Conservation (phyloP, 1,140 invertebrate genomes). For the Drosophila navojoa region DNA sequence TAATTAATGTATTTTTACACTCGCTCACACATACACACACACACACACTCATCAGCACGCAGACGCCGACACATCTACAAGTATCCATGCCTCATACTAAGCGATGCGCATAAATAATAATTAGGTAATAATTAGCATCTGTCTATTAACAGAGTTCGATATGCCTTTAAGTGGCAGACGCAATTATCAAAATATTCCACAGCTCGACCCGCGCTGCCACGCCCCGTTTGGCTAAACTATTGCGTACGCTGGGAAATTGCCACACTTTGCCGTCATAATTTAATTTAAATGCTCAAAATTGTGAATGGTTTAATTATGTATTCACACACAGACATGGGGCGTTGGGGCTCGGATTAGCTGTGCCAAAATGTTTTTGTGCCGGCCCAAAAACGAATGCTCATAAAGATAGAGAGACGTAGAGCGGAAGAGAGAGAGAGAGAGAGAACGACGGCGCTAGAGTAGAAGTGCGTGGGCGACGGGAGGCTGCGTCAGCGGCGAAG, state of each 20-base stretch:
- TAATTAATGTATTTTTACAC: neutral
- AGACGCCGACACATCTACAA: neutral
- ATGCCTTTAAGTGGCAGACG: slow-evolving; percentile 50
- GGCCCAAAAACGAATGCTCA: slow-evolving; percentile 48
- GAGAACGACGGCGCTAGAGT: neutral
- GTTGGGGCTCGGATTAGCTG: slow-evolving; percentile 42
- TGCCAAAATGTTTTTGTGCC: slow-evolving; percentile 65
- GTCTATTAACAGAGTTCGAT: slow-evolving; percentile 74
- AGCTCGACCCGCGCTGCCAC: neutral
- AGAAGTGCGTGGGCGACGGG: neutral
- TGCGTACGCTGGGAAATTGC: slow-evolving; percentile 18
- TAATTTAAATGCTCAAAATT: slow-evolving; percentile 80
- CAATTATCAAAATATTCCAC: slow-evolving; percentile 19
- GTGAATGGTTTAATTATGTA: slow-evolving; percentile 80
- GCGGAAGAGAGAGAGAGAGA: neutral
- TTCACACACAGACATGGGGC: slow-evolving; percentile 38
- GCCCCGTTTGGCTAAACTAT: slow-evolving; percentile 14
- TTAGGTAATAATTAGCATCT: slow-evolving; percentile 78
- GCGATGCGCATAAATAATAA: slow-evolving; percentile 66
- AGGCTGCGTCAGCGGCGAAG: slow-evolving; percentile 19
- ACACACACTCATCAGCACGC: neutral
- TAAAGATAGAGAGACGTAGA: slow-evolving; percentile 21
- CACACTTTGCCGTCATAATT: slow-evolving; percentile 62
- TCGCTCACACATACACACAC: neutral
- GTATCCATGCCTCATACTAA: neutral